phyloP scores from a whole-genome alignment of 2,113 vertebrate species.

The Jaculus jaculus region DNA sequence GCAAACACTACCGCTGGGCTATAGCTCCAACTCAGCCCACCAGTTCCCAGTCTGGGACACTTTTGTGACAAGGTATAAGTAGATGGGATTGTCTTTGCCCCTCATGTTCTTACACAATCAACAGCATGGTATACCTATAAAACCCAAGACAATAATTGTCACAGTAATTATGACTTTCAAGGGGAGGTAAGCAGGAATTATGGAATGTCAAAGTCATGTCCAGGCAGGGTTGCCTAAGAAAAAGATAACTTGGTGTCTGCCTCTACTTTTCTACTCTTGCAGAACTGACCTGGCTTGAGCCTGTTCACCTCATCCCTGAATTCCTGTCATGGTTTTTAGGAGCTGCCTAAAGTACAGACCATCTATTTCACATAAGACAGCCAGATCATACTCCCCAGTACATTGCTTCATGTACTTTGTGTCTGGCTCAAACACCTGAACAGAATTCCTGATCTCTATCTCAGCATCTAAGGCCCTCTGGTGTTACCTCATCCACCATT shows the following conservation, averaged over 20 bases:
- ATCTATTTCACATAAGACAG: neutral
- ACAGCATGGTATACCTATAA: slow-evolving; percentile 37
- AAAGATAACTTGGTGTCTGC: slow-evolving; percentile 1
- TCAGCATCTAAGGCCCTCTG: neutral
- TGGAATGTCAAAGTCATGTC: slow-evolving; percentile 46
- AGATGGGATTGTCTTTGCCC: neutral
- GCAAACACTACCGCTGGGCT: neutral
- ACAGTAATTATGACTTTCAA: neutral
- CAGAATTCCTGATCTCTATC: slow-evolving; percentile 47
- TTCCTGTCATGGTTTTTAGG: neutral
- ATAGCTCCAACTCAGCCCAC: rapidly evolving
- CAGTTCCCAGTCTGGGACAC: neutral
- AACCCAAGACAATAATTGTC: slow-evolving; percentile 25
- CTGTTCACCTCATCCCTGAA: neutral
- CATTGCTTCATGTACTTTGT: neutral
- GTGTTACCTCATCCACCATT: neutral
- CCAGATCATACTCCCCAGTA: neutral
- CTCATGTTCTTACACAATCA: slow-evolving; percentile 5
- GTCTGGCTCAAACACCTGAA: slow-evolving; percentile 30
- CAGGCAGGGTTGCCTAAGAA: slow-evolving; percentile 35
- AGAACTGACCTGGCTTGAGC: neutral
- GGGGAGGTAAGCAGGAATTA: neutral
- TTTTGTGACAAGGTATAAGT: neutral
- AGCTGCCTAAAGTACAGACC: neutral
- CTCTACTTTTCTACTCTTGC: neutral